Evolutionary conservation across 2,797 vertebrate species (phyloP).

Genomic region (Trachops cirrhosus): DNA sequence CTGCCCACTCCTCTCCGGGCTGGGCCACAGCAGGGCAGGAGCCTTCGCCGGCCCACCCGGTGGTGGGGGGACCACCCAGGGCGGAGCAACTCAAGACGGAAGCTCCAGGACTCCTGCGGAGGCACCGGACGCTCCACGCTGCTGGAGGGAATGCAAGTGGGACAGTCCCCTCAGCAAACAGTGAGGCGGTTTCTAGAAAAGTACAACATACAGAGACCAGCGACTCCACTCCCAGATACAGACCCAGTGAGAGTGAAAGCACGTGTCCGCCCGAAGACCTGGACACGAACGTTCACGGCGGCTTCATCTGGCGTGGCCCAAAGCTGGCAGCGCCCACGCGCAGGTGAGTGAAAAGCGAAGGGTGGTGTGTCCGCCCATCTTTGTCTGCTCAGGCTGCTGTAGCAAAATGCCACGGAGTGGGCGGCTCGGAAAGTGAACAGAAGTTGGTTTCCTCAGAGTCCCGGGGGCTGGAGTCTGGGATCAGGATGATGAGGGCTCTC

Average conservation of each 20-base stretch:
- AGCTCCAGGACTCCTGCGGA: neutral
- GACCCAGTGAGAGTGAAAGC: neutral
- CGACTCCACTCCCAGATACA: neutral
- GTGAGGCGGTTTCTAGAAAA: neutral
- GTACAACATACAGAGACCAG: neutral
- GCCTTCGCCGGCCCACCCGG: neutral
- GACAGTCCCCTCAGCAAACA: neutral
- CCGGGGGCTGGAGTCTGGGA: neutral
- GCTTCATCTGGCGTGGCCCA: neutral
- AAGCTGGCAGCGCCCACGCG: neutral
- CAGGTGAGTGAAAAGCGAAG: neutral
- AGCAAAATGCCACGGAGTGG: neutral
- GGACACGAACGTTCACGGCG: neutral
- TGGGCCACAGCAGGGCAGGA: fast-evolving
- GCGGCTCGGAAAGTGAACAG: neutral
- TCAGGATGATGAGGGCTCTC: neutral
- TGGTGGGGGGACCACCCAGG: neutral
- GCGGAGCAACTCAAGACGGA: neutral
- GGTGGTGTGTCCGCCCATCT: fast-evolving
- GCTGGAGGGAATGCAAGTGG: neutral
- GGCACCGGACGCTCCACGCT: fast-evolving
- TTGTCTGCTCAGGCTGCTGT: no score
- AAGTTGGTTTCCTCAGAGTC: neutral
- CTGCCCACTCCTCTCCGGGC: neutral
- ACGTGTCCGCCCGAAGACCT: neutral